Conservation (phyloP, 2,797 vertebrate species). For the Phoebastria nigripes region DNA sequence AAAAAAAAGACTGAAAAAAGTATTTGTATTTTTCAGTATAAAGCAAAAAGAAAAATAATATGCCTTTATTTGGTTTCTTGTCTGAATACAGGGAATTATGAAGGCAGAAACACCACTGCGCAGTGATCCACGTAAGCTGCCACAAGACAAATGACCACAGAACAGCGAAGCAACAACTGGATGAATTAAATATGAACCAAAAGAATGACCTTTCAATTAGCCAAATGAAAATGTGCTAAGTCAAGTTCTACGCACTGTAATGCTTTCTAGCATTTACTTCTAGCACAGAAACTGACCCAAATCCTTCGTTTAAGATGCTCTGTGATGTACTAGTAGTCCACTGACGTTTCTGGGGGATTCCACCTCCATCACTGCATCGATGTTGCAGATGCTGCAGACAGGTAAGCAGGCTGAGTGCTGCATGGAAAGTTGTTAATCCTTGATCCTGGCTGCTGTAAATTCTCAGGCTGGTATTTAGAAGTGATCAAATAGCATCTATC, state of each 20-base stretch:
- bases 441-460: neutral
- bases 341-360: neutral
- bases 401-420: neutral
- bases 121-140: neutral
- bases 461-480: constrained; percentile 13
- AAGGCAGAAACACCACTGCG: neutral
- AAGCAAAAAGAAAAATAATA: neutral
- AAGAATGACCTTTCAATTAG: neutral
- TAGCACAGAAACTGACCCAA: neutral
- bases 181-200: neutral
- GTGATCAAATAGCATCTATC: constrained; percentile 31
- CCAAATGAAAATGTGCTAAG: neutral
- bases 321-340: neutral
- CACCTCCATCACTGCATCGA: rapidly evolving
- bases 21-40: neutral
- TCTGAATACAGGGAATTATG: neutral
- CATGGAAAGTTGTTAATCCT: neutral
- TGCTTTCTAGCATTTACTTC: neutral
- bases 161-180: neutral
- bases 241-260: neutral
- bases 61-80: neutral
- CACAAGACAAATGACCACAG: neutral
- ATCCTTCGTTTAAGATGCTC: too few species aligned
- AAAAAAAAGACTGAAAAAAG: neutral
- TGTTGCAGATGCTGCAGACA: neutral